A percentile compares a stretch with the other conserved stretches of the same genome.
Evolutionary conservation across 2,797 vertebrate genomes (phyloP).

Genomic region (Xiphophorus birchmanni): DNA sequence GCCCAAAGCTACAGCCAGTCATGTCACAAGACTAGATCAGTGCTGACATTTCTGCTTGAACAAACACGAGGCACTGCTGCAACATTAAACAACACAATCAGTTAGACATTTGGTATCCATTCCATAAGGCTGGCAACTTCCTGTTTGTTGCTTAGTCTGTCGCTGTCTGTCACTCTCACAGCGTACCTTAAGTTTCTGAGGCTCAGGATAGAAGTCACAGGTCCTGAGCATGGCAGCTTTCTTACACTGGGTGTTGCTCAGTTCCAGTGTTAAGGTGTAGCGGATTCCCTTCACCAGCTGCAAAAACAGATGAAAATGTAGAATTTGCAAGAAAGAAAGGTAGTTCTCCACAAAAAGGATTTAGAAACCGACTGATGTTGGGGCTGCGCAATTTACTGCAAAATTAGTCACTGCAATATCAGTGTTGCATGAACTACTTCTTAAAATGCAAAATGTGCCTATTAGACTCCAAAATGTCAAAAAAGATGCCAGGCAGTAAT

Average conservation of each 20-base stretch:
- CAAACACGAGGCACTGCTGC: slow-evolving; percentile 1
- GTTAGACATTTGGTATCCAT: too few relatives aligned
- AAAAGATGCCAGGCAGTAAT: neutral
- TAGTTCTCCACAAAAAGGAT: neutral
- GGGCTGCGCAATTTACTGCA: neutral
- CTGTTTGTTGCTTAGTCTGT: neutral
- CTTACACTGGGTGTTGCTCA: slow-evolving; percentile 83
- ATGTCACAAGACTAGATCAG: slow-evolving; percentile 62
- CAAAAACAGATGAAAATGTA: slow-evolving; percentile 44
- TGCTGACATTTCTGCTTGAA: slow-evolving; percentile 24
- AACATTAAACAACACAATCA: neutral
- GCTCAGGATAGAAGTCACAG: slow-evolving; percentile 81
- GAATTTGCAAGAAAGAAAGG: neutral
- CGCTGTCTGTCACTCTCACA: neutral
- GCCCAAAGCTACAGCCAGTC: slow-evolving; percentile 23
- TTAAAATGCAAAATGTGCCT: neutral
- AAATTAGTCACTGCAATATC: neutral
- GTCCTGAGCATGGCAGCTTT: slow-evolving; percentile 69
- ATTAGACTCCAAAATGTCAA: neutral
- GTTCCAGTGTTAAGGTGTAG: slow-evolving; percentile 81
- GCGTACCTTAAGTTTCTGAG: slow-evolving; percentile 79
- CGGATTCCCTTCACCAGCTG: slow-evolving; percentile 83
- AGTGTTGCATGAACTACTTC: neutral
- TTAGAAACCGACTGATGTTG: neutral
- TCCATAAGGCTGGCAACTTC: neutral